These are phyloP conservation scores for Boulengeromyrus knoepffleri DNA, from an alignment of 2,113 vertebrate genomes.

Conservation along the genomic window DNA sequence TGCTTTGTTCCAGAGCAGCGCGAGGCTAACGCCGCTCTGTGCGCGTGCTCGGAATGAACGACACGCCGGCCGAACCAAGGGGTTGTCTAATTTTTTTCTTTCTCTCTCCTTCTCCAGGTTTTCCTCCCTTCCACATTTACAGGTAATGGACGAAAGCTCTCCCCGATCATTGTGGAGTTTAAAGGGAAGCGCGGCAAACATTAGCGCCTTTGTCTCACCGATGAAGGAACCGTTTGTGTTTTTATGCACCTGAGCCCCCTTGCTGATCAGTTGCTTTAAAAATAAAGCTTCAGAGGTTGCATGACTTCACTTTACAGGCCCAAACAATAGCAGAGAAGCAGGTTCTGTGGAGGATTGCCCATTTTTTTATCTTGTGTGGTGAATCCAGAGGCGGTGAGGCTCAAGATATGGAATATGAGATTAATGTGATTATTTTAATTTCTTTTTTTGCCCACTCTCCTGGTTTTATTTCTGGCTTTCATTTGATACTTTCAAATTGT, in stretches of 20 bases:
- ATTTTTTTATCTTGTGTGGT: not conserved
- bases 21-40: not conserved
- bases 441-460: not conserved
- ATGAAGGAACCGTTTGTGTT: not conserved
- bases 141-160: not conserved
- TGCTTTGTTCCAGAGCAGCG: slow-evolving; percentile 39
- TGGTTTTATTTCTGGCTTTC: not conserved
- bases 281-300: not conserved
- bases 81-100: not conserved
- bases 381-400: not conserved
- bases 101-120: not conserved
- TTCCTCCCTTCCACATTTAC: not conserved
- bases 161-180: not conserved
- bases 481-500: not conserved
- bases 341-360: not conserved
- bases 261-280: not conserved
- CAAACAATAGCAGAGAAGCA: not conserved
- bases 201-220: not conserved
- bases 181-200: not conserved
- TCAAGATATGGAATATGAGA: not conserved
- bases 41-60: slow-evolving; percentile 15
- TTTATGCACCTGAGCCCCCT: not conserved
- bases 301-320: not conserved
- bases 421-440: slow-evolving; percentile 2
- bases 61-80: not conserved